Evolutionary conservation across 2,888 invertebrate species (phyloP).

Genomic region (Ephialtes manifestator): DNA sequence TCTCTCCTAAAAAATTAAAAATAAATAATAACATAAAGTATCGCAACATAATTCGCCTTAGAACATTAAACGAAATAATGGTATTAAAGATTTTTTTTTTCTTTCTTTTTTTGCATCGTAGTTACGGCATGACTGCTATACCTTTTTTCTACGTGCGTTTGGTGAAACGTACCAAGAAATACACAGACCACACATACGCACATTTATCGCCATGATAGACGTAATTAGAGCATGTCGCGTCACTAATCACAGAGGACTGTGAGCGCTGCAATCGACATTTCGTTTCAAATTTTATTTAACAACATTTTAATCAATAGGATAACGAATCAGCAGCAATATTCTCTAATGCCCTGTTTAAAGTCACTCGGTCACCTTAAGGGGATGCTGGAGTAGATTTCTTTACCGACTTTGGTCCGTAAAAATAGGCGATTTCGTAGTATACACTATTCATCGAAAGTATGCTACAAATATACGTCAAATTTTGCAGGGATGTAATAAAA

Average conservation of each 20-base stretch:
- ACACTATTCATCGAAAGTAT: no score
- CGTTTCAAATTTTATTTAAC: not conserved
- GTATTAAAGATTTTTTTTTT: slow-evolving; percentile 17
- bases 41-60: slow-evolving; percentile 29
- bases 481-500: no score
- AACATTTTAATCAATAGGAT: no score
- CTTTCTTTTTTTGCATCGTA: slow-evolving; percentile 14
- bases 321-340: no score
- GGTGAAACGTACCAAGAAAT: slow-evolving; percentile 36
- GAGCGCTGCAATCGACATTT: no score
- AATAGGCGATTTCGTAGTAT: no score
- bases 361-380: no score
- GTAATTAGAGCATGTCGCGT: slow-evolving; percentile 24
- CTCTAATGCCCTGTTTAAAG: no score
- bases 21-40: slow-evolving; percentile 17
- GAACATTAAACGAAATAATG: slow-evolving; percentile 3
- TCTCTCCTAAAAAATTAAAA: no score
- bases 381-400: no score
- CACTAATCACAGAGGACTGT: not conserved
- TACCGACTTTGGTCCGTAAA: no score
- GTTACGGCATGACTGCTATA: slow-evolving; percentile 41
- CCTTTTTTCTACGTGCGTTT: slow-evolving; percentile 20
- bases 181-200: slow-evolving; percentile 32
- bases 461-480: no score
- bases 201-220: slow-evolving; percentile 33